Evolutionary conservation across 2,113 vertebrate genomes (phyloP).

Genomic region (Plecotus auritus): DNA sequence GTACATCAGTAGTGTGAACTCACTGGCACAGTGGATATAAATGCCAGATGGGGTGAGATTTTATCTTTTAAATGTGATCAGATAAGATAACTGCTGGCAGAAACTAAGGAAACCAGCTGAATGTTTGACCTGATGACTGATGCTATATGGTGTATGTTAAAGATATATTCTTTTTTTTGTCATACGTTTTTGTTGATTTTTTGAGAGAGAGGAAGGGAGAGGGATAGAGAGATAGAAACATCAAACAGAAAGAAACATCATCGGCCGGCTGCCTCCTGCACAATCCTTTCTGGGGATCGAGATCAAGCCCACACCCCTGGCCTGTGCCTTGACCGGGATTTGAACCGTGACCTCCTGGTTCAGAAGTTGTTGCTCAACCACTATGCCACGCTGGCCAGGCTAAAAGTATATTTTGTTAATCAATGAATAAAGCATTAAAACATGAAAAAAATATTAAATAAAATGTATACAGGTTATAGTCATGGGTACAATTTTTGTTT

Average conservation of each 20-base stretch:
- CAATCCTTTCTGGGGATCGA: too few relatives aligned
- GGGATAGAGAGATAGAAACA: too few relatives aligned
- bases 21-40: constrained; percentile 89
- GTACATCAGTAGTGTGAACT: constrained; percentile 92
- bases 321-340: too few relatives aligned
- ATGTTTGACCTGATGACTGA: constrained; percentile 93
- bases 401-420: constrained; percentile 87
- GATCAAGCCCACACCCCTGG: too few relatives aligned
- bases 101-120: constrained; percentile 92
- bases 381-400: too few relatives aligned
- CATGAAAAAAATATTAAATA: constrained; percentile 26
- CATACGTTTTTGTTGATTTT: too few relatives aligned
- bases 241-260: too few relatives aligned
- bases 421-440: constrained; percentile 97
- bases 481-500: constrained; percentile 44
- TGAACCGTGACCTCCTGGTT: too few relatives aligned
- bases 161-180: constrained; percentile 85
- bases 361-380: too few relatives aligned
- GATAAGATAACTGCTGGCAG: constrained; percentile 89
- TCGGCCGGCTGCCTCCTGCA: too few relatives aligned
- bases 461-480: neutral
- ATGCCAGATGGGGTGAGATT: constrained; percentile 91
- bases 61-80: constrained; percentile 91
- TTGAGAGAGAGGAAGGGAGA: too few relatives aligned
- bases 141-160: constrained; percentile 97